These are phyloP conservation scores for mouse (Mus musculus) DNA, from an alignment of 2,113 vertebrate species.

Conservation along the genomic window DNA sequence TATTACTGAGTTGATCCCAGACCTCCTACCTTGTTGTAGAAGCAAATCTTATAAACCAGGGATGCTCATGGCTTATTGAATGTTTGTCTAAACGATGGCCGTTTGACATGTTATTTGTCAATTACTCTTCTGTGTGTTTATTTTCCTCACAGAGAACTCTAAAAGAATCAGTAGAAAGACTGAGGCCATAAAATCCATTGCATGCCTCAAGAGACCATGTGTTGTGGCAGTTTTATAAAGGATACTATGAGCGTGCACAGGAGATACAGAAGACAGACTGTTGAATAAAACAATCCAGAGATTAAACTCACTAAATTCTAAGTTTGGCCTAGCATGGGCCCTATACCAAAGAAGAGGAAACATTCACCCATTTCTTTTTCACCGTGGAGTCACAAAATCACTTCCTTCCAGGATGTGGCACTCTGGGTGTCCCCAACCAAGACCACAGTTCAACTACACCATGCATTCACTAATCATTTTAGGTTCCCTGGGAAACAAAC, in stretches of 20 bases:
- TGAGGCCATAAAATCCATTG: not conserved
- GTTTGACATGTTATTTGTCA: not conserved
- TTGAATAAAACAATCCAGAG: not conserved
- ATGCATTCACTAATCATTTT: not conserved
- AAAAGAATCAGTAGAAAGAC: not conserved
- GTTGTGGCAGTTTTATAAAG: not conserved
- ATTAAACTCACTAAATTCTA: not conserved
- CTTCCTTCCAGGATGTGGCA: not conserved
- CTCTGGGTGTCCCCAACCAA: not conserved
- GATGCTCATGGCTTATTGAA: not conserved
- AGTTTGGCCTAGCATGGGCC: not conserved
- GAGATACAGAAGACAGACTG: not conserved
- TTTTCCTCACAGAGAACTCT: not conserved
- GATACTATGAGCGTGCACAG: not conserved
- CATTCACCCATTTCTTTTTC: not conserved
- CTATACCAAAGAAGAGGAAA: not conserved
- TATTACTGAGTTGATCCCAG: not conserved
- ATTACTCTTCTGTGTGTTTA: not conserved
- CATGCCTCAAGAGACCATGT: not conserved
- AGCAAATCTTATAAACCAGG: not conserved
- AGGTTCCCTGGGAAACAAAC: not conserved
- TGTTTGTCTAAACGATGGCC: not conserved
- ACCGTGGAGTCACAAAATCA: fast-evolving
- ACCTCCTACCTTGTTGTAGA: not conserved
- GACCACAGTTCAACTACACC: not conserved